These are phyloP conservation scores for Pseudococcus viburni DNA, from an alignment of 2,888 invertebrate species.

Conservation along the genomic window DNA sequence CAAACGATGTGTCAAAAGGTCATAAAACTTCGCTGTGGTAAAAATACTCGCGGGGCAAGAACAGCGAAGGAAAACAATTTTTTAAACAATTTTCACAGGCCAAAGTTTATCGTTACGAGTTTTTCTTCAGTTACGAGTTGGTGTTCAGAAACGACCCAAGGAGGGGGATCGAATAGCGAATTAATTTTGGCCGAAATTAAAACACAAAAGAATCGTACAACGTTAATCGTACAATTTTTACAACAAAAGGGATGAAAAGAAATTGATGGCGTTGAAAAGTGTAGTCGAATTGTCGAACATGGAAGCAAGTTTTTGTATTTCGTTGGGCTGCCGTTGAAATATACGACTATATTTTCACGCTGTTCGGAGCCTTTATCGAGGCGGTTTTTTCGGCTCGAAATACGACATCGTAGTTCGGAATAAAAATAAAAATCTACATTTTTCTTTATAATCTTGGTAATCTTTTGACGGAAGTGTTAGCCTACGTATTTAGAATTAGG, in stretches of 20 bases:
- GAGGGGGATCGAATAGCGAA: background rate
- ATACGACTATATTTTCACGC: background rate
- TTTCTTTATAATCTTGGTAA: background rate
- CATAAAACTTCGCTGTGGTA: background rate
- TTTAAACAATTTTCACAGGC: background rate
- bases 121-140: background rate
- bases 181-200: slow-evolving; percentile 35
- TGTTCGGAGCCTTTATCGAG: background rate
- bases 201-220: slow-evolving; percentile 6
- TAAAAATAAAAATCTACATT: slow-evolving; percentile 18
- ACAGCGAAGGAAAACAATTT: background rate
- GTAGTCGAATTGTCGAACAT: slow-evolving; percentile 7
- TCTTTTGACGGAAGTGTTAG: slow-evolving; percentile 27
- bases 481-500: slow-evolving; percentile 32
- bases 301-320: background rate
- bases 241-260: background rate
- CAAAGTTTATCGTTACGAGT: slow-evolving; percentile 3
- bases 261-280: slow-evolving; percentile 27
- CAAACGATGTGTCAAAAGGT: slow-evolving; percentile 26
- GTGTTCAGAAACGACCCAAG: background rate
- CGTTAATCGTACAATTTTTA: background rate
- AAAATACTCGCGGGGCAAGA: background rate
- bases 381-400: background rate
- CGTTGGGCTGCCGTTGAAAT: background rate
- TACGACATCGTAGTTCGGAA: background rate